phyloP scores from a whole-genome alignment of 1,140 invertebrate species.

The Reticulitermes speratus region DNA sequence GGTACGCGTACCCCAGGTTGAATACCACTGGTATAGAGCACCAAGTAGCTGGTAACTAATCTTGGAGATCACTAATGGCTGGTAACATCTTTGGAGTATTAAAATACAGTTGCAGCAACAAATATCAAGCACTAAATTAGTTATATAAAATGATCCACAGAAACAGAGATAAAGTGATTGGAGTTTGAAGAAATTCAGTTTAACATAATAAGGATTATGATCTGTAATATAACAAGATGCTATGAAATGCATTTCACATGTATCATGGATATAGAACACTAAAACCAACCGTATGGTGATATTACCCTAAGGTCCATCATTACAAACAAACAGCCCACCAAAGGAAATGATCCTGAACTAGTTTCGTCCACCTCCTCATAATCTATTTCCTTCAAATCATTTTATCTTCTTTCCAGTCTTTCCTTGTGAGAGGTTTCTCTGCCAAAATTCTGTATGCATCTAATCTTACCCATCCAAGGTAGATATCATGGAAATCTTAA shows the following conservation, averaged over 20 bases:
- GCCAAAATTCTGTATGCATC: no score
- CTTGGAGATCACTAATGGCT: background rate
- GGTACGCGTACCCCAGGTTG: no score
- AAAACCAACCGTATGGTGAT: background rate
- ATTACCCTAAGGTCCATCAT: background rate
- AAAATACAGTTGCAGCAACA: background rate
- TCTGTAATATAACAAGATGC: background rate
- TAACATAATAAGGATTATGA: background rate
- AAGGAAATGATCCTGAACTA: background rate
- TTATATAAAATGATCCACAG: background rate
- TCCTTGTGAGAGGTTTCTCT: no score
- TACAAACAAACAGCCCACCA: background rate
- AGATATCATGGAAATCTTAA: no score
- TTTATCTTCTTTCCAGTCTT: no score
- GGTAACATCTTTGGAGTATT: background rate
- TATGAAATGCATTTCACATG: background rate
- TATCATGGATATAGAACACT: background rate
- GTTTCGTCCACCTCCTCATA: background rate
- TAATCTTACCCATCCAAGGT: no score
- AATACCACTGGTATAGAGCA: background rate
- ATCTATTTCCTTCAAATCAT: no score
- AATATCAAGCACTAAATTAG: background rate
- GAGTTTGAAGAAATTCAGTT: background rate
- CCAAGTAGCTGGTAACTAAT: background rate
- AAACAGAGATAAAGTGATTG: background rate